Percentiles rank a stretch among this genome's conserved stretches.
Conservation (phyloP, 2,888 invertebrate species). For the Meiosimyza platycephala region DNA sequence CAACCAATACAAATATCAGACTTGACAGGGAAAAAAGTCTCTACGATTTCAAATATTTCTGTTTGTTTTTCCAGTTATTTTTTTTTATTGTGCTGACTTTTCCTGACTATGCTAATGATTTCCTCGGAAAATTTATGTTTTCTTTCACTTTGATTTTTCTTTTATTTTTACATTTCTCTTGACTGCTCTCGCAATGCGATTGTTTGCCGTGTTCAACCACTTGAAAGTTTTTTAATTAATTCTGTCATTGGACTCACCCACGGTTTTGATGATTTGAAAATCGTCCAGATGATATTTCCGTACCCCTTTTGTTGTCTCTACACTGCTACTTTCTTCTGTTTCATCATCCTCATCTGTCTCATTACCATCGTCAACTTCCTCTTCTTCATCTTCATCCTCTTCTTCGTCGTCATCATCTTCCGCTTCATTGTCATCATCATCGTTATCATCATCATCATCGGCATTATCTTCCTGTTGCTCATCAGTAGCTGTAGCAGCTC, state of each 20-base stretch:
- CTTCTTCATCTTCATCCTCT: constrained; percentile 54
- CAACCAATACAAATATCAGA: no score
- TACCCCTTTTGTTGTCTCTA: constrained; percentile 60
- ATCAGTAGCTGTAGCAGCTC: constrained; percentile 32
- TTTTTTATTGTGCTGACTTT: not conserved
- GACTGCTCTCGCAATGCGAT: not conserved
- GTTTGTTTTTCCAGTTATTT: no score
- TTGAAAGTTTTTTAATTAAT: constrained; percentile 20
- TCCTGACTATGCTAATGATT: constrained; percentile 7
- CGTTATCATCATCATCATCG: constrained; percentile 45
- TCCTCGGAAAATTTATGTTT: not conserved
- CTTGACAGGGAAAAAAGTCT: no score
- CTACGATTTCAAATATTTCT: no score
- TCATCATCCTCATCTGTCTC: constrained; percentile 61
- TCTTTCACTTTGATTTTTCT: no score
- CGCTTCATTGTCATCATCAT: constrained; percentile 51
- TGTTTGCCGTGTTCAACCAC: not conserved
- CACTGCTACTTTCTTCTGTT: constrained; percentile 67
- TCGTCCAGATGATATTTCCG: constrained; percentile 80
- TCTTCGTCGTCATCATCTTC: constrained; percentile 56
- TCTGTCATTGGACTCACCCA: constrained; percentile 74
- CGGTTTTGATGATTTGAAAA: constrained; percentile 87
- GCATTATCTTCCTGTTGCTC: constrained; percentile 44
- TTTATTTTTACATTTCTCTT: not conserved
- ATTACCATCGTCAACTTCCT: constrained; percentile 58